Evolutionary conservation across 2,797 vertebrate genomes (phyloP).

Genomic region (Selene dorsalis): DNA sequence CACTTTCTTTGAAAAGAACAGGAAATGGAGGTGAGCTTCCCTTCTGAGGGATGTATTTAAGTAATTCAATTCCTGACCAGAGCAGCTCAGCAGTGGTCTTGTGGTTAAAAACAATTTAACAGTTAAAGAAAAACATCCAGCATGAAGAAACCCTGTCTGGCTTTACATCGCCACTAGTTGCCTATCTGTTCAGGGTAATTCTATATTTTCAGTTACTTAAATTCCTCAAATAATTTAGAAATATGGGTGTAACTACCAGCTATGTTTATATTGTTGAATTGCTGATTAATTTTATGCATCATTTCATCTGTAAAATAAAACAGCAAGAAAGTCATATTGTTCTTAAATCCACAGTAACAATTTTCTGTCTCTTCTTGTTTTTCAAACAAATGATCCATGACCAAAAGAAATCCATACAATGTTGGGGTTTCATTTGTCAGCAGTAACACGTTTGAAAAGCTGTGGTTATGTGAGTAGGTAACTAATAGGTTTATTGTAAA

Average conservation of each 20-base stretch:
- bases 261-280: background rate
- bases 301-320: background rate
- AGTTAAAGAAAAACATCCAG: conserved; percentile 12
- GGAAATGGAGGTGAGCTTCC: conserved; percentile 52
- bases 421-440: background rate
- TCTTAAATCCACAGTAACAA: background rate
- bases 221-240: background rate
- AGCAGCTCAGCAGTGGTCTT: conserved; percentile 44
- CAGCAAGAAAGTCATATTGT: background rate
- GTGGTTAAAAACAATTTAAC: conserved; percentile 52
- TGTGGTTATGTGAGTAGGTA: background rate
- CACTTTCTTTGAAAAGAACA: conserved; percentile 54
- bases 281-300: background rate
- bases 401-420: background rate
- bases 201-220: background rate
- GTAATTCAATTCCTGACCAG: conserved; percentile 73
- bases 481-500: background rate
- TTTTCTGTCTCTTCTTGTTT: background rate
- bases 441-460: background rate
- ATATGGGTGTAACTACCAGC: background rate
- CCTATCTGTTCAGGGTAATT: conserved; percentile 1
- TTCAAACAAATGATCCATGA: background rate
- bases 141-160: conserved; percentile 10
- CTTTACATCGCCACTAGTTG: background rate
- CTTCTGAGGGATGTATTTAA: conserved; percentile 52